Conservation (phyloP, 2,113 vertebrate genomes). For the Salvelinus fontinalis region DNA sequence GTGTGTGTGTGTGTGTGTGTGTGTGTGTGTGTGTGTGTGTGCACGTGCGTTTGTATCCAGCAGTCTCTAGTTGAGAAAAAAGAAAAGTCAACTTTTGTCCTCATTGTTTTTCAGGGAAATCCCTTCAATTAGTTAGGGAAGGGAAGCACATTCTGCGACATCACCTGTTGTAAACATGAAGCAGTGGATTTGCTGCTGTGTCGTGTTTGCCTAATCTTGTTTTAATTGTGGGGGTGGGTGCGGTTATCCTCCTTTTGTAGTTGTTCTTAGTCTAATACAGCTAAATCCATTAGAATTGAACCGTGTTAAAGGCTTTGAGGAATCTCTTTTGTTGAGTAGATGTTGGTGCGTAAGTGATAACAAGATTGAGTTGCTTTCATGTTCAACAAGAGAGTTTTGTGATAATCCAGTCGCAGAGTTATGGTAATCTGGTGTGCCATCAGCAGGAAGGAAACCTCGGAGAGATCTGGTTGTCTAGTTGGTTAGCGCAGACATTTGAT, state of each 20-base stretch:
- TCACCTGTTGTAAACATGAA: slow-evolving; percentile 54
- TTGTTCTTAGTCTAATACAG: slow-evolving; percentile 59
- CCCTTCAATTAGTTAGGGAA: slow-evolving; percentile 30
- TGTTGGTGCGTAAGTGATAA: slow-evolving; percentile 62
- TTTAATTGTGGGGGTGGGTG: slow-evolving; percentile 65
- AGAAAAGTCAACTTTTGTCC: background rate
- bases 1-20: too few species aligned
- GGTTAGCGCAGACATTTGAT: too few species aligned
- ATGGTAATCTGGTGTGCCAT: slow-evolving; percentile 36
- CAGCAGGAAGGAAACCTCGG: slow-evolving; percentile 11
- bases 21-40: too few species aligned
- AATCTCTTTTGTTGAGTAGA: slow-evolving; percentile 61
- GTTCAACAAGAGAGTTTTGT: slow-evolving; percentile 56
- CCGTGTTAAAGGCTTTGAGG: slow-evolving; percentile 61
- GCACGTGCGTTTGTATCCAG: background rate
- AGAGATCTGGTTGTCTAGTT: too few species aligned
- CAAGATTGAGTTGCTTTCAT: slow-evolving; percentile 65
- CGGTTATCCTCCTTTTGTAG: slow-evolving; percentile 62
- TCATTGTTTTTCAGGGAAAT: slow-evolving; percentile 15
- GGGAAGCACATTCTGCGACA: slow-evolving; percentile 20
- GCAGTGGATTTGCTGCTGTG: slow-evolving; percentile 49
- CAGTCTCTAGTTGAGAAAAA: background rate
- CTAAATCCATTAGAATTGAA: slow-evolving; percentile 68
- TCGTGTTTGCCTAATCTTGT: slow-evolving; percentile 56
- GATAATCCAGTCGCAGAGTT: slow-evolving; percentile 58